Conservation (phyloP, 2,797 vertebrate species). For the Ceryle rudis region DNA sequence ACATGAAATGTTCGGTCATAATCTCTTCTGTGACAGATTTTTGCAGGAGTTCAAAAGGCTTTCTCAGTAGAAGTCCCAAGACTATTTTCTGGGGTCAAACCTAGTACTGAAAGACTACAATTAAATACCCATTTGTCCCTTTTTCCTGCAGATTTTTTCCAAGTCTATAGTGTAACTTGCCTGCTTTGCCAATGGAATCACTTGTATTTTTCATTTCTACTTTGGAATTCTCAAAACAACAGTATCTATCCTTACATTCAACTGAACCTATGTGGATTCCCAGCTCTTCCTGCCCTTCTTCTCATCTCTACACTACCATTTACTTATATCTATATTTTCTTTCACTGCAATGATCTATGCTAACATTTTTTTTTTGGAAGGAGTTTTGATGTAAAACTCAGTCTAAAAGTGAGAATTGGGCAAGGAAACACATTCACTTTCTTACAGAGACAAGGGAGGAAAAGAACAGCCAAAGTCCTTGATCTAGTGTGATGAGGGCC, state of each 20-base stretch:
- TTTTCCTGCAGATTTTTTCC: neutral
- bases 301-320: neutral
- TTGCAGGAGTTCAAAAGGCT: neutral
- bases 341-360: neutral
- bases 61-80: neutral
- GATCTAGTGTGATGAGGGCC: neutral
- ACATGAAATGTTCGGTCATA: neutral
- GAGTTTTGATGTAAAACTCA: neutral
- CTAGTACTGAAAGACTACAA: neutral
- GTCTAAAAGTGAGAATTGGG: neutral
- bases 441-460: neutral
- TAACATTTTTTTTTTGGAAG: neutral
- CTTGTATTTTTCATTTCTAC: neutral
- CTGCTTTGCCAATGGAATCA: neutral
- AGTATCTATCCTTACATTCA: neutral
- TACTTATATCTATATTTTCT: neutral
- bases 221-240: neutral
- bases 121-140: neutral
- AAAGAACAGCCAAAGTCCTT: neutral
- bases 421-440: neutral
- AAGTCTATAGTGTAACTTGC: neutral
- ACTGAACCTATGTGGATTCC: neutral
- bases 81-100: neutral
- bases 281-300: neutral
- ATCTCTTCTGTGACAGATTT: neutral